Base-by-base conservation (phyloP, 2,113 vertebrate species). In the Ceratotherium simum region DNA sequence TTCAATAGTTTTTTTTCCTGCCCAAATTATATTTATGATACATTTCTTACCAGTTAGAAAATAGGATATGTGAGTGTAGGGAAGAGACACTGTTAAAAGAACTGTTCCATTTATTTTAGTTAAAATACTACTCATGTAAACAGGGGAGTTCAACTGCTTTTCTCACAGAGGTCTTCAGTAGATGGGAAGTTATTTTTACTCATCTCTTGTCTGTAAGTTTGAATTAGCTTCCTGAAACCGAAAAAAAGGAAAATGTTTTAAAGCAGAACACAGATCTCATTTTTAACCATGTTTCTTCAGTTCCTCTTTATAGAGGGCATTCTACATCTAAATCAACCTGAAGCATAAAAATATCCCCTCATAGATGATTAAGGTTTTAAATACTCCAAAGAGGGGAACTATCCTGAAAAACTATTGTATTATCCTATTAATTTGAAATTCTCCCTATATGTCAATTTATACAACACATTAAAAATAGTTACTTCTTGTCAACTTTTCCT, bases 161-260 rank as follows among this genome's bases (percentile, higher is more conserved):
- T 9, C 20, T n/a, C 17, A 79, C 54, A 80, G 89, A 87, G 97
- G 72, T 6, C 1, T 25, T 85, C 51, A 7, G 16, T 39, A 94
- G 79, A 87, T n/a, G 20, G 48, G 60, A 83, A 96, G 29, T 76
- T 79, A 96, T 65, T 95, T 20, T 89, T 96, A 62, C 1, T 94
- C 88, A 88, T 90, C 0, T 87, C 25, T 86, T 90, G 20, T 95
- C 92, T 14, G 12, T 92, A 16, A 84, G 75, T 27, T 84, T 73
- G 76, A 3, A 84, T 81, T 89, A 82, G 25, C 3, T 82, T 93
- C 12, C 10, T 91, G 56, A 42, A 42, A 18, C n/a, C 42, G 42
- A 94, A 12, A 39, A 23, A 92, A 9, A 33, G 39, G 17, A 11
- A 54, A 96, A 25, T 23, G 25, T 82, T 97, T 94, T 48, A 56